phyloP scores from a whole-genome alignment of 1,140 invertebrate genomes.

The Gryon sp. region DNA sequence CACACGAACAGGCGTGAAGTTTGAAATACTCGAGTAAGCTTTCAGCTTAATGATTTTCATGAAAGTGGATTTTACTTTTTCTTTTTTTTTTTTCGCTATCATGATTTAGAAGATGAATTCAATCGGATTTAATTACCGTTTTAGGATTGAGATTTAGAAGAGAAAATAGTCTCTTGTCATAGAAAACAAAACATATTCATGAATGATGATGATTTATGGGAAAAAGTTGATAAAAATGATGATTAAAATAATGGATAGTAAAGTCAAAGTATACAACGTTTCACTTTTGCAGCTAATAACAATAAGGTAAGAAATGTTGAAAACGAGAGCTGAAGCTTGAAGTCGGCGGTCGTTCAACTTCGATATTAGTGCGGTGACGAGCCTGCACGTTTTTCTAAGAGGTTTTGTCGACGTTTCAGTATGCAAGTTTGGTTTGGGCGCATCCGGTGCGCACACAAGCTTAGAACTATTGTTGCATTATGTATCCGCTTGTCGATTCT shows the following conservation, averaged over 20 bases:
- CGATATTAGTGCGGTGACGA: slow-evolving; percentile 57
- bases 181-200: too few species aligned
- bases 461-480: slow-evolving; percentile 76
- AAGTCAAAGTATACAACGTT: too few species aligned
- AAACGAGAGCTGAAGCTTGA: slow-evolving; percentile 20
- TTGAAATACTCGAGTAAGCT: slow-evolving; percentile 16
- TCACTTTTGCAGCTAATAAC: too few species aligned
- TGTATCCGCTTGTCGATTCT: slow-evolving; percentile 67
- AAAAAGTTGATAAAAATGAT: too few species aligned
- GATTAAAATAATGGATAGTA: too few species aligned
- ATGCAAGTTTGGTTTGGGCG: slow-evolving; percentile 75
- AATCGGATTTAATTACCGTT: slow-evolving; percentile 9
- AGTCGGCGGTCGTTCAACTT: slow-evolving; percentile 53
- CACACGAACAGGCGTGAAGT: slow-evolving; percentile 45
- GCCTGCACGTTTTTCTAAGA: slow-evolving; percentile 70
- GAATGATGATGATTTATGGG: too few species aligned
- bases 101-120: slow-evolving; percentile 4
- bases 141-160: too few species aligned
- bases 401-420: slow-evolving; percentile 69
- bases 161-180: too few species aligned
- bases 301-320: slow-evolving; percentile 8
- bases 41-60: slow-evolving; percentile 31
- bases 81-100: not conserved
- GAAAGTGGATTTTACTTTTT: slow-evolving; percentile 1
- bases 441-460: slow-evolving; percentile 71